phyloP scores from a whole-genome alignment of 1,140 invertebrate genomes.

The Scaptomyza montana region DNA sequence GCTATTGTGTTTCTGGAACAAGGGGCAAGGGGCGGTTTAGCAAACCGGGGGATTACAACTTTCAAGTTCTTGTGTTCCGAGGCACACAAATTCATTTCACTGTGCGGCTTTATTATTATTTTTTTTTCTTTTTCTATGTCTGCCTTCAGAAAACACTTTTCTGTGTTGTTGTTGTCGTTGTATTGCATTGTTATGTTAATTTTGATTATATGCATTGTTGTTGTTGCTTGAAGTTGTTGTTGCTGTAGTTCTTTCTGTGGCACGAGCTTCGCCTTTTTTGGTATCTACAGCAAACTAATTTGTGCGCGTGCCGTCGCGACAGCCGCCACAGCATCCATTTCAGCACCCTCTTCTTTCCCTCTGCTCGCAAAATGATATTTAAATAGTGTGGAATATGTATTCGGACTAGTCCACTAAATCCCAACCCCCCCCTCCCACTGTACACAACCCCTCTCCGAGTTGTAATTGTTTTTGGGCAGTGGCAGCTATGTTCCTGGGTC shows the following conservation, averaged over 20 bases:
- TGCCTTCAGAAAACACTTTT: constrained; percentile 54
- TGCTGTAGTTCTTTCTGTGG: constrained; percentile 52
- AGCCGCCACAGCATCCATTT: constrained; percentile 29
- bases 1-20: constrained; percentile 18
- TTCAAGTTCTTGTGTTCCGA: constrained; percentile 55
- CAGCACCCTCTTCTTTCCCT: constrained; percentile 3
- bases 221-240: constrained; percentile 38
- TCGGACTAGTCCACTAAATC: constrained; percentile 4
- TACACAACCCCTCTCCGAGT: not conserved
- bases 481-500: not conserved
- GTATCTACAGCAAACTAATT: constrained; percentile 76
- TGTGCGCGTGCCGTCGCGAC: constrained; percentile 70
- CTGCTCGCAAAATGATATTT: constrained; percentile 59
- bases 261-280: constrained; percentile 64
- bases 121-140: constrained; percentile 35
- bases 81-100: constrained; percentile 63
- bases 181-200: constrained; percentile 76
- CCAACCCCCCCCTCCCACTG: not conserved
- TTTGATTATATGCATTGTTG: constrained; percentile 73
- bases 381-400: constrained; percentile 66
- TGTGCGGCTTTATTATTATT: constrained; percentile 28
- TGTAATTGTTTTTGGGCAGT: constrained; percentile 14
- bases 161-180: constrained; percentile 34
- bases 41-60: constrained; percentile 24
- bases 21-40: not conserved